Conservation (phyloP, 2,113 vertebrate species). For the Lates calcarifer region DNA sequence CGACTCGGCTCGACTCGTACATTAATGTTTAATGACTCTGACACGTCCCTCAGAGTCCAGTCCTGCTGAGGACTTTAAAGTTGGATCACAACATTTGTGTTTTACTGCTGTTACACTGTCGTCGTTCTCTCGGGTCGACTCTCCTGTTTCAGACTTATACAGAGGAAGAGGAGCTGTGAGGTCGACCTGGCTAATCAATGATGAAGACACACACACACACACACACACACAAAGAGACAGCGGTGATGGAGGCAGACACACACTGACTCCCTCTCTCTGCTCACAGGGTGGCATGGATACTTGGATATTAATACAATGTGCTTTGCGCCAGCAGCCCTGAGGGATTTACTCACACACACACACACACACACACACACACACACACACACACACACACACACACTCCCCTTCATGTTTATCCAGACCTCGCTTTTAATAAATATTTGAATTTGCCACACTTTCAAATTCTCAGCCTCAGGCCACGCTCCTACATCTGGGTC, state of each 20-base stretch:
- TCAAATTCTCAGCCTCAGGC: constrained; percentile 82
- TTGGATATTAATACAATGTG: constrained; percentile 81
- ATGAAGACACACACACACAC: too few species aligned
- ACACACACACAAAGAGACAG: neutral
- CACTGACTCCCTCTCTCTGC: constrained; percentile 40
- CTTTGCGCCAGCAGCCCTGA: constrained; percentile 75
- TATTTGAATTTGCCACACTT: constrained; percentile 87
- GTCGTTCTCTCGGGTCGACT: too few species aligned
- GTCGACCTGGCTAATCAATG: too few species aligned
- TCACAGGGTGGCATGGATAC: constrained; percentile 75
- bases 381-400: constrained; percentile 68
- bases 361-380: constrained; percentile 53
- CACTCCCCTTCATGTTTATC: constrained; percentile 82
- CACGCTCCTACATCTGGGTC: constrained; percentile 79
- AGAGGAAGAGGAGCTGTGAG: too few species aligned
- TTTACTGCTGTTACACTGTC: too few species aligned
- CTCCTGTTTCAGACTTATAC: too few species aligned
- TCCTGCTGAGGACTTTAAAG: too few species aligned
- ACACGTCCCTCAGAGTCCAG: too few species aligned
- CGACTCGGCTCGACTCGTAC: too few species aligned
- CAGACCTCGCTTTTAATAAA: constrained; percentile 86
- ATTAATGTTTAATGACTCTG: too few species aligned
- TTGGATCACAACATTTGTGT: too few species aligned
- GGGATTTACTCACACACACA: constrained; percentile 62
- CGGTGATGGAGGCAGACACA: constrained; percentile 1